A percentile compares a stretch with the other conserved stretches of the same genome.
phyloP scores from a whole-genome alignment of 2,113 vertebrate genomes.

The Coreoperca whiteheadi region DNA sequence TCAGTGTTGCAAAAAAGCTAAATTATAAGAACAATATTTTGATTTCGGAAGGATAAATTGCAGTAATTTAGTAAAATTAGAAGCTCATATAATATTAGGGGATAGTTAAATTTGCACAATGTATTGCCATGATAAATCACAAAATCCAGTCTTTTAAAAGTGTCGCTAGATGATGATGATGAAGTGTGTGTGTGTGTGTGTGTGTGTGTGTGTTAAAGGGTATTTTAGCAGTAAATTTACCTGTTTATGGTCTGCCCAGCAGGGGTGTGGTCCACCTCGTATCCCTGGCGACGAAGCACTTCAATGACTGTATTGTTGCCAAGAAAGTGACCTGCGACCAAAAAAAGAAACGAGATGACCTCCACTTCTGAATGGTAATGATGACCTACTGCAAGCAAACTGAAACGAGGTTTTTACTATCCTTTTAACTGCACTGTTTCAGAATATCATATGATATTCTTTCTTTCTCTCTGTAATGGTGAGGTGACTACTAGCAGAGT shows the following conservation, averaged over 20 bases:
- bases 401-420: conserved; percentile 1
- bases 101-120: conserved; percentile 3
- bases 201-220: conserved; percentile 24
- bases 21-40: not conserved
- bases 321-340: conserved; percentile 91
- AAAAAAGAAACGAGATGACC: conserved; percentile 41
- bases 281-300: conserved; percentile 89
- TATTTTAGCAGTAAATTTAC: conserved; percentile 73
- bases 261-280: conserved; percentile 90
- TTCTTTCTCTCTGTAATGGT: no score
- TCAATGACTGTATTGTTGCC: conserved; percentile 94
- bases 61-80: not conserved
- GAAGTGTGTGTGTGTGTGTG: conserved; percentile 32
- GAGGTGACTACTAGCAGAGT: not conserved
- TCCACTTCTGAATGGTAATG: not conserved
- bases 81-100: not conserved
- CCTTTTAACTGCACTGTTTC: not conserved
- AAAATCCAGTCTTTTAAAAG: not conserved
- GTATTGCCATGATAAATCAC: not conserved
- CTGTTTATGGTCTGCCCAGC: conserved; percentile 88
- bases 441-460: not conserved
- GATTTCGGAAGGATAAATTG: conserved; percentile 3
- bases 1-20: not conserved
- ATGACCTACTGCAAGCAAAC: conserved; percentile 11
- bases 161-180: not conserved